phyloP scores from a whole-genome alignment of 2,888 invertebrate species.

The Erebia epiphron region DNA sequence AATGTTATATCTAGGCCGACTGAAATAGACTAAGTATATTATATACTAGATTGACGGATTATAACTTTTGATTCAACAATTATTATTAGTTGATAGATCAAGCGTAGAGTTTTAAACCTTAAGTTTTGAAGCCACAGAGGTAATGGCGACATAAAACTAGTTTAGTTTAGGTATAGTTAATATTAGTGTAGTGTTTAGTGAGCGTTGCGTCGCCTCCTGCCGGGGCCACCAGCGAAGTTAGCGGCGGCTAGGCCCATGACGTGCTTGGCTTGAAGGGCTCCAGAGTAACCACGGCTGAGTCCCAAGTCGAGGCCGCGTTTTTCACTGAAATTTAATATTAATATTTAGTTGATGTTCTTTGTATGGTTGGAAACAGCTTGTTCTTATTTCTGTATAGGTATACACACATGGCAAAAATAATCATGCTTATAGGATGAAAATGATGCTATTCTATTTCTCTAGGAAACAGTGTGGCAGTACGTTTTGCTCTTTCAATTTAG shows the following conservation, averaged over 20 bases:
- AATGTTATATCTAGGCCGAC: conserved; percentile 34
- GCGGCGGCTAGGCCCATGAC: conserved; percentile 95
- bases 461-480: no score
- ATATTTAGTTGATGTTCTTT: background rate
- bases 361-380: background rate
- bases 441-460: background rate
- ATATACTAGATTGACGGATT: conserved; percentile 32
- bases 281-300: conserved; percentile 93
- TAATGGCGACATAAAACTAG: conserved; percentile 28
- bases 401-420: no score
- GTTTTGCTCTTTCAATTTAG: no score
- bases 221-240: conserved; percentile 94
- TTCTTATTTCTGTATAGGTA: background rate
- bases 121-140: conserved; percentile 32
- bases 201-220: conserved; percentile 90
- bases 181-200: conserved; percentile 51
- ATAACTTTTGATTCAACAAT: conserved; percentile 28
- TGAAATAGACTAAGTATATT: conserved; percentile 5
- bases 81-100: conserved; percentile 19
- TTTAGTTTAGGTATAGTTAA: conserved; percentile 7
- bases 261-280: conserved; percentile 95
- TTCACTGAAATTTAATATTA: conserved; percentile 80
- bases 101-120: conserved; percentile 30
- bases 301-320: conserved; percentile 95
- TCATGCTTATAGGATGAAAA: background rate